Conservation (phyloP, 2,797 vertebrate species). For the Sebastes itinus region DNA sequence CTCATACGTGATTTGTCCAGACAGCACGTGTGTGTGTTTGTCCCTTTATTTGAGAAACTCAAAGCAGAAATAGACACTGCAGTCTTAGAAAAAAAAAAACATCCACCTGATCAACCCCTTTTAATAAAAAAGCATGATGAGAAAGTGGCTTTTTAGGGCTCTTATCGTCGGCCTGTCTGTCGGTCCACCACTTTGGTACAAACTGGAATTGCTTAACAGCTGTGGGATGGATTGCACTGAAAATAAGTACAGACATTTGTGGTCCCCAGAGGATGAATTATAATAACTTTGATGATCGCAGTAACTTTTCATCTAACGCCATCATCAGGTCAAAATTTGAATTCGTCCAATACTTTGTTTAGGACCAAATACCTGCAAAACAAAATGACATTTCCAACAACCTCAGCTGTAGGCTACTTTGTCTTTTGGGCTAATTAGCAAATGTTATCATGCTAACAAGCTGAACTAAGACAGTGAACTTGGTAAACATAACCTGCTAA, state of each 20-base stretch:
- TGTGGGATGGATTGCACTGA: neutral
- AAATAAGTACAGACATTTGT: neutral
- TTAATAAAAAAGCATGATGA: neutral
- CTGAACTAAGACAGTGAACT: neutral
- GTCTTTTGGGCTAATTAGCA: neutral
- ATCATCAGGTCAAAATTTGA: neutral
- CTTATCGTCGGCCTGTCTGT: too few species aligned
- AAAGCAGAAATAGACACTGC: neutral
- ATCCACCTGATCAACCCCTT: neutral
- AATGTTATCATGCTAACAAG: neutral
- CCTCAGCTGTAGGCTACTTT: neutral
- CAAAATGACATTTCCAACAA: neutral
- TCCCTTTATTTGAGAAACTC: neutral
- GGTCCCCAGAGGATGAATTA: neutral
- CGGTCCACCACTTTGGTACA: neutral
- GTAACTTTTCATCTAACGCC: neutral
- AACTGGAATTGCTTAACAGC: neutral
- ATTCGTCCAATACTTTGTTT: neutral
- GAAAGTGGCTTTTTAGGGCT: neutral
- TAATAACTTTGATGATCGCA: neutral
- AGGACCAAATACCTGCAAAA: neutral
- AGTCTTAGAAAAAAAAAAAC: neutral
- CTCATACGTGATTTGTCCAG: neutral
- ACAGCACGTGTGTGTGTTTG: neutral
- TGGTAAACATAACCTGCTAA: neutral